Base-by-base conservation (phyloP, 2,888 invertebrate genomes). In the Auanema sp. region DNA sequence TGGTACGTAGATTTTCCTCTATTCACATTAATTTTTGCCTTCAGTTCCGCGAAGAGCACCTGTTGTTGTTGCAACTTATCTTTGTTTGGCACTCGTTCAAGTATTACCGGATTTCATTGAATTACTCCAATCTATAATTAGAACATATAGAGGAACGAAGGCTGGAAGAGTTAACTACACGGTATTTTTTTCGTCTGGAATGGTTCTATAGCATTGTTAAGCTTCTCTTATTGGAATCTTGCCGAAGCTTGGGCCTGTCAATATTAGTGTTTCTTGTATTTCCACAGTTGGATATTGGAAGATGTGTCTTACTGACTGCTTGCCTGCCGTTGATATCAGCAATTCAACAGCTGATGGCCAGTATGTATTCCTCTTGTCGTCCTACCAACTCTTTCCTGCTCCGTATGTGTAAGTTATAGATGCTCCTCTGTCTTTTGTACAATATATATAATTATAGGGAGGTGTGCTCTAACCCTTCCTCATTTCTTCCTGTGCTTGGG, bases 41-140 rank as follows among this genome's bases (percentile, higher is more conserved):
- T 44, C 64, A 69, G 70, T 68, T 18, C 63, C 53, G 10, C 66
- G 75, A 55, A 70, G 59, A 10, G 71, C 71, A 1, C 66, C 58
- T 12, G 71, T 69, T 0, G 64, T 72, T 14, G 74, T 76, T 2
- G 72, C 69, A 10, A 63, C 75, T 23, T 71, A 69, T 50, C 60
- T 72, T 0, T 58, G 72, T 4, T 61, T 80, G 12, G 64, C 76
- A 33, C 55, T 79, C n/a, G 70, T 81, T 24, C 80, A 81, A 65
- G 66, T 66, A 43, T 58, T 76, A 11, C 81, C 81, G 3, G 81
- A 81, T 58, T 23, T 80, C 0, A 58, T 68, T 43, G 64, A 70
- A 23, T 42, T 79, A 23, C 33, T 79, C 25, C 67, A 75, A 24
- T 57, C 69, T 1, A 16, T 71, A 1, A 61, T 69, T n/a, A 66